A percentile compares a stretch with the other conserved stretches of the same genome.
Conservation (phyloP, 2,797 vertebrate genomes). For the Falco concolor region DNA sequence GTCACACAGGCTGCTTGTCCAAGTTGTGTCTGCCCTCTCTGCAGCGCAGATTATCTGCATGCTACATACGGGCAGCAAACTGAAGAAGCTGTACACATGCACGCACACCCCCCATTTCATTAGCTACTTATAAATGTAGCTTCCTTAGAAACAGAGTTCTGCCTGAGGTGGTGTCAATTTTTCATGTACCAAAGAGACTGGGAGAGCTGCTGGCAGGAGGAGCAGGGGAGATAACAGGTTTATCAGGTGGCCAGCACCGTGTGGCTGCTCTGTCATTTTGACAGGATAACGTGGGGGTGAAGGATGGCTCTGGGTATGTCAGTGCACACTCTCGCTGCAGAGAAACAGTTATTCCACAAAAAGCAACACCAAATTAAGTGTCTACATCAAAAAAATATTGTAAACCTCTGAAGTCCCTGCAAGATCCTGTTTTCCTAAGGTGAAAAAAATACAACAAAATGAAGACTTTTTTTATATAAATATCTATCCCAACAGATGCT, state of each 20-base stretch:
- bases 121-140: constrained; percentile 73
- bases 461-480: not conserved
- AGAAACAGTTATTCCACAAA: not conserved
- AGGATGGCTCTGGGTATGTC: constrained; percentile 29
- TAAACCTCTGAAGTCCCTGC: not conserved
- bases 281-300: constrained; percentile 49
- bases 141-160: constrained; percentile 73
- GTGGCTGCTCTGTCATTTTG: constrained; percentile 61
- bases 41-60: not conserved
- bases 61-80: not conserved
- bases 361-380: not conserved
- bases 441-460: not conserved
- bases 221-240: constrained; percentile 71
- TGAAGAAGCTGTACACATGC: not conserved
- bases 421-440: not conserved
- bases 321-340: not conserved
- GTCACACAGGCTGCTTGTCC: not conserved
- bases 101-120: constrained; percentile 5
- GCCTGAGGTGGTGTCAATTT: constrained; percentile 71
- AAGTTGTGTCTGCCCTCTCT: not conserved
- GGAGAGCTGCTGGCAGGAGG: constrained; percentile 59
- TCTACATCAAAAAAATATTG: not conserved
- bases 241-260: constrained; percentile 56
- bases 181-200: constrained; percentile 65
- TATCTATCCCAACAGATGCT: not conserved